Evolutionary conservation across 2,888 invertebrate species (phyloP).

Genomic region (Tanytarsus gracilentus): DNA sequence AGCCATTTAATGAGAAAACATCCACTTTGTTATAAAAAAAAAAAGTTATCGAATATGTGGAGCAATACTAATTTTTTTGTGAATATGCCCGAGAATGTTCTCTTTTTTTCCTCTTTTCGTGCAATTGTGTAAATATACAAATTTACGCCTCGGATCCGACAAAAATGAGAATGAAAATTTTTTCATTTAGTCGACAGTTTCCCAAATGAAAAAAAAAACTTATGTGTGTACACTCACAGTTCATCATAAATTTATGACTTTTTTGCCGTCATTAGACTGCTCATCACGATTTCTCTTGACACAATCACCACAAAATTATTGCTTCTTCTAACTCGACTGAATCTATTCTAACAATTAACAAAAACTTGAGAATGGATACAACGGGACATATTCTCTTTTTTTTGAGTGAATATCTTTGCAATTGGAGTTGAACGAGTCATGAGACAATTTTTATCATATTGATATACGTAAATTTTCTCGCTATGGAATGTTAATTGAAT

Average conservation of each 20-base stretch:
- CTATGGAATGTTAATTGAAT: too few relatives aligned
- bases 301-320: neutral
- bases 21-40: neutral
- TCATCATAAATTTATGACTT: slow-evolving; percentile 1
- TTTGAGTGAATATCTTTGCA: too few relatives aligned
- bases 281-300: neutral
- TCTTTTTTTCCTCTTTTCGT: neutral
- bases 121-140: neutral
- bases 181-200: neutral
- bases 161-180: too few relatives aligned
- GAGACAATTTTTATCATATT: too few relatives aligned
- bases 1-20: neutral
- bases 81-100: too few relatives aligned
- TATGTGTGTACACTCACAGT: neutral
- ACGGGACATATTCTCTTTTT: too few relatives aligned
- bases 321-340: neutral
- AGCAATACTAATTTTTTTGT: neutral
- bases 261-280: neutral
- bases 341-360: neutral
- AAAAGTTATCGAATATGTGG: neutral
- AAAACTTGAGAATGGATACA: neutral
- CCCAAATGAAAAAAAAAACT: too few relatives aligned
- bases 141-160: neutral
- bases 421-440: too few relatives aligned
- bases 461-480: too few relatives aligned